Evolutionary conservation across 2,797 vertebrate genomes (phyloP), one percentile per base, ranked within the genome.

Genomic region (Mallotus villosus): DNA sequence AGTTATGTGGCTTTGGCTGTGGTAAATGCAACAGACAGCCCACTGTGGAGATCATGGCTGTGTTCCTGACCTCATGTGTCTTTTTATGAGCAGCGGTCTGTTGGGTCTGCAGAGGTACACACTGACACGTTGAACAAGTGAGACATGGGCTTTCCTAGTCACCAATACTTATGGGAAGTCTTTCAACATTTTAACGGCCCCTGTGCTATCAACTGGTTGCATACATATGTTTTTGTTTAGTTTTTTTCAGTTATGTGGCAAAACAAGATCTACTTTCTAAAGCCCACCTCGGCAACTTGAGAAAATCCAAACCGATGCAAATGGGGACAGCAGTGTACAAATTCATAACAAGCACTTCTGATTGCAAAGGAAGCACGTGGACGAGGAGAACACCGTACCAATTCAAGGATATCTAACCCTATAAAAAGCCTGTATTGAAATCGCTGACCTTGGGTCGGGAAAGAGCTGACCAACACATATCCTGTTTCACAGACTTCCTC

Each of bases 391-490:
- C 64, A 81, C 62, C 77, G 29, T 71, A 75, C 22, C n/a, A 49
- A 81, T 75, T 84, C 77, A 81, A 84, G 72, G 75, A 89, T 80
- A 83, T 82, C 63, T 37, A 67, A 63, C 49, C 73, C 82, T 85
- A 83, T 86, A 87, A 86, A 85, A 86, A 87, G 80, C 81, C 78
- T 67, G 79, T 74, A 80, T 82, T 85, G 84, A 88, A 88, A 91
- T 79, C 82, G 86, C 79, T 91, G 90, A 92, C 91, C 92, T 92
- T 87, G 82, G 71, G 90, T 89, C 86, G 87, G 76, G 63, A 88
- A 92, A 90, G 74, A 87, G 93, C 92, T 93, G 92, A 92, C 91
- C 88, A 78, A 22, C 61, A 80, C 83, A 61, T 84, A 90, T 94
- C 90, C 51, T 7, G 74, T 94, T 93, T 87, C 90, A 79, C 87